phyloP scores from a whole-genome alignment of 2,888 invertebrate species.

The Chrysodeixis includens region DNA sequence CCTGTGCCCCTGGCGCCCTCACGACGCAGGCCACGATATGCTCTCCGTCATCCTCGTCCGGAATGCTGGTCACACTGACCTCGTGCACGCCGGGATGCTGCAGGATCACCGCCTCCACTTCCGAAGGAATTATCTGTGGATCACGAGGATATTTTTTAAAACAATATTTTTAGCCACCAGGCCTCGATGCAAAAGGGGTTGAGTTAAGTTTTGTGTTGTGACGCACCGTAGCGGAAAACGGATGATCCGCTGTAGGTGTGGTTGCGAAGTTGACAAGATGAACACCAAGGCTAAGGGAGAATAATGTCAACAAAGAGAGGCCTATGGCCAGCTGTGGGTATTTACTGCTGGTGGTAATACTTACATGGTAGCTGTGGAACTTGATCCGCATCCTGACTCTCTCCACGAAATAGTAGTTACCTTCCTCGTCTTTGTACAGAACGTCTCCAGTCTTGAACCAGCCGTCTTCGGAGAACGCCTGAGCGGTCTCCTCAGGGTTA shows the following conservation, averaged over 20 bases:
- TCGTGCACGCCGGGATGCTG: neutral
- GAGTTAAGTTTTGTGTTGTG: too few relatives aligned
- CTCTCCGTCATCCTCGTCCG: neutral
- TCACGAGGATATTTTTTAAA: neutral
- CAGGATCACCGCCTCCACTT: neutral
- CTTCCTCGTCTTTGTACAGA: slow-evolving; percentile 65
- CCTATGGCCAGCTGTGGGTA: too few relatives aligned
- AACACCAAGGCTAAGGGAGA: too few relatives aligned
- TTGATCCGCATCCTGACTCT: slow-evolving; percentile 68
- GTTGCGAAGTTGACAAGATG: too few relatives aligned
- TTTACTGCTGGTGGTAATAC: neutral
- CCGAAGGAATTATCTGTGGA: neutral
- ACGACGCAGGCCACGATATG: neutral
- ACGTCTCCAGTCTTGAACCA: slow-evolving; percentile 57
- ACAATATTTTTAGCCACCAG: too few relatives aligned
- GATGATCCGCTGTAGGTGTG: too few relatives aligned
- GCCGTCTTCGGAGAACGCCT: slow-evolving; percentile 62
- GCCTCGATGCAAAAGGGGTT: too few relatives aligned
- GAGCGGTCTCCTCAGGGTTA: slow-evolving; percentile 70
- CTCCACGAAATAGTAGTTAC: slow-evolving; percentile 68
- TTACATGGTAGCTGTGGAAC: neutral
- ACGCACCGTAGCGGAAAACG: too few relatives aligned
- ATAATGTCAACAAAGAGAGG: too few relatives aligned
- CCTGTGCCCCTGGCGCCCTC: neutral
- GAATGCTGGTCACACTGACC: neutral